These are phyloP conservation scores for Pyrrhosoma nymphula DNA, from an alignment of 2,888 invertebrate species.

Conservation along the genomic window DNA sequence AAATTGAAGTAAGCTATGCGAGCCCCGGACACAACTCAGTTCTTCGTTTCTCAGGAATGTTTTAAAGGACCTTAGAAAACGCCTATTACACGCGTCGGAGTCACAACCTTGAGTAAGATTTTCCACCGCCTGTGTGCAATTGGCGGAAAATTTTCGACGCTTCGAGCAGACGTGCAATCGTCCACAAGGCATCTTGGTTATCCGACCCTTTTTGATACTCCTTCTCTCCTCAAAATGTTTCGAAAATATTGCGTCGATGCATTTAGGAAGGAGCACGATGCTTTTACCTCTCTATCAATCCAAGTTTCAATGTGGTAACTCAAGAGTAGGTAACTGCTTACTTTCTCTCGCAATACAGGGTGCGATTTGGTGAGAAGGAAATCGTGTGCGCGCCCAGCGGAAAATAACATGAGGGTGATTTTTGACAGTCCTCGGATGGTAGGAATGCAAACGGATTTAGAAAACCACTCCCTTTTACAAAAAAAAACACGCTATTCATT, in stretches of 20 bases:
- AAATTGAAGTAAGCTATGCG: constrained; percentile 39
- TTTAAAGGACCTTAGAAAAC: not conserved
- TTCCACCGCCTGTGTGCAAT: not conserved
- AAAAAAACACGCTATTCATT: not conserved
- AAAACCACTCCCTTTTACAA: not conserved
- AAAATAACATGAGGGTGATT: not conserved
- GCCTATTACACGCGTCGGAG: not conserved
- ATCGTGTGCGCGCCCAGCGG: not conserved
- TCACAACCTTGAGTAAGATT: constrained; percentile 30
- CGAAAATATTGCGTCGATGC: not conserved
- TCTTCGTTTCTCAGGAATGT: constrained; percentile 22
- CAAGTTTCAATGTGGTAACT: not conserved
- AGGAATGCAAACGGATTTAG: not conserved
- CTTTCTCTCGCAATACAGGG: not conserved
- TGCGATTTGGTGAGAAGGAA: not conserved
- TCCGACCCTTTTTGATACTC: not conserved
- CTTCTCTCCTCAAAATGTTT: not conserved
- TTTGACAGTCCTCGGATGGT: not conserved
- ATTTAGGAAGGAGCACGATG: not conserved
- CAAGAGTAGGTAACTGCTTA: not conserved
- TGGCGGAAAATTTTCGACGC: not conserved
- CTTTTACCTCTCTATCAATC: not conserved
- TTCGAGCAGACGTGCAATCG: not conserved
- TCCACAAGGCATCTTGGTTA: not conserved
- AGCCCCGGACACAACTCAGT: not conserved